phyloP scores from a whole-genome alignment of 1,140 invertebrate genomes.

The Drosophila erecta region DNA sequence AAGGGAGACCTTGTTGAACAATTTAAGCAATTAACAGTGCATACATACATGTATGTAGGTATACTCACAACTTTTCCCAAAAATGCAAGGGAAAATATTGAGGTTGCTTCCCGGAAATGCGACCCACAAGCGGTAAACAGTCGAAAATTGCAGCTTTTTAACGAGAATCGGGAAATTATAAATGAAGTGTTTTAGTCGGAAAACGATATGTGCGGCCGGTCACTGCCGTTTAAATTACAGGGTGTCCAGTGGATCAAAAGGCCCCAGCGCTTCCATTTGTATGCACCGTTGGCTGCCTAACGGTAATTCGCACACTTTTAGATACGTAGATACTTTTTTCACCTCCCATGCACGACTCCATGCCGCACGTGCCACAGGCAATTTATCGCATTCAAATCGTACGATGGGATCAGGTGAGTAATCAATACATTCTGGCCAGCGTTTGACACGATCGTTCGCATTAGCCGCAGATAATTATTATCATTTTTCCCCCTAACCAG shows the following conservation, averaged over 20 bases:
- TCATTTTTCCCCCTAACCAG: constrained; percentile 8
- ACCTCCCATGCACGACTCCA: constrained; percentile 13
- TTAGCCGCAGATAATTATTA: constrained; percentile 38
- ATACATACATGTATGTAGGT: constrained; percentile 3
- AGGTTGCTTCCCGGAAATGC: constrained; percentile 68
- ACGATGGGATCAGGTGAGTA: constrained; percentile 43
- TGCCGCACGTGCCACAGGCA: constrained; percentile 43
- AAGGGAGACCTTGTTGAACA: constrained; percentile 38
- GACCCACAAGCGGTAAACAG: constrained; percentile 36
- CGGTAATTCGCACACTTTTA: constrained; percentile 45
- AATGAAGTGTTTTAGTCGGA: constrained; percentile 50
- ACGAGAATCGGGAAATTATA: constrained; percentile 54
- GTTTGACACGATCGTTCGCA: constrained; percentile 55
- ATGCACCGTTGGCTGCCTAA: constrained; percentile 52
- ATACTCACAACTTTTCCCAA: constrained; percentile 36
- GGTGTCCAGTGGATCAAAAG: background rate
- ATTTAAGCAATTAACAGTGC: constrained; percentile 51
- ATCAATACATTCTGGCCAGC: constrained; percentile 29
- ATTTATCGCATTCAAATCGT: constrained; percentile 28
- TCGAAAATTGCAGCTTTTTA: constrained; percentile 57
- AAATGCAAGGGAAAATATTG: constrained; percentile 21
- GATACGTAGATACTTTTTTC: constrained; percentile 21
- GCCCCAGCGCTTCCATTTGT: constrained; percentile 36
- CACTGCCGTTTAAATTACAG: constrained; percentile 35
- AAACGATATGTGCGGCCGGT: constrained; percentile 11